Percentiles rank a stretch among this genome's conserved stretches.
phyloP scores from a whole-genome alignment of 2,113 vertebrate genomes.

The Zeus faber region DNA sequence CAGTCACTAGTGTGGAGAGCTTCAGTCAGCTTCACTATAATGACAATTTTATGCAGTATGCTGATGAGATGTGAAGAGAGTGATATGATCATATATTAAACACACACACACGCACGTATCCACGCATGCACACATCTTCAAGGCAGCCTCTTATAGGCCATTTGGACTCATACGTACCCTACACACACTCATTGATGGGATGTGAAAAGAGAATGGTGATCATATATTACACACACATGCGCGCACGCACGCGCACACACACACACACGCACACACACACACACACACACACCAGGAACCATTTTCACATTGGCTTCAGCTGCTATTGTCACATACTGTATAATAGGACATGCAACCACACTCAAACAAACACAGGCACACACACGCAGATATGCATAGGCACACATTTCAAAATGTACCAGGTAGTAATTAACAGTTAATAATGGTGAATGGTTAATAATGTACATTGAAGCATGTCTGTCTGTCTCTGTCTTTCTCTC shows the following conservation, averaged over 20 bases:
- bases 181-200: too few species aligned
- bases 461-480: too few species aligned
- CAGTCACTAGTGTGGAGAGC: not conserved
- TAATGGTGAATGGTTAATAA: too few species aligned
- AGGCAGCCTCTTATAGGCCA: constrained; percentile 40
- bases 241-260: constrained; percentile 22
- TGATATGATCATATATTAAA: constrained; percentile 51
- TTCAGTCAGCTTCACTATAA: constrained; percentile 40
- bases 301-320: not conserved
- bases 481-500: too few species aligned
- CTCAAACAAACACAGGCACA: not conserved
- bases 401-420: too few species aligned
- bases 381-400: not conserved
- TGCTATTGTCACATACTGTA: too few species aligned
- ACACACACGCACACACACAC: not conserved
- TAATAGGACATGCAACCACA: not conserved
- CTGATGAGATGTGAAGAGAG: constrained; percentile 57
- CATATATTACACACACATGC: constrained; percentile 14
- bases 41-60: constrained; percentile 57
- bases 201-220: too few species aligned
- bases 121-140: constrained; percentile 7
- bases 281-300: not conserved
- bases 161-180: too few species aligned
- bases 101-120: not conserved
- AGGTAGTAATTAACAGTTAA: too few species aligned